A percentile compares a stretch with the other conserved stretches of the same genome.
These are phyloP conservation scores for Fregata magnificens DNA, from an alignment of 2,113 vertebrate species.

Conservation along the genomic window DNA sequence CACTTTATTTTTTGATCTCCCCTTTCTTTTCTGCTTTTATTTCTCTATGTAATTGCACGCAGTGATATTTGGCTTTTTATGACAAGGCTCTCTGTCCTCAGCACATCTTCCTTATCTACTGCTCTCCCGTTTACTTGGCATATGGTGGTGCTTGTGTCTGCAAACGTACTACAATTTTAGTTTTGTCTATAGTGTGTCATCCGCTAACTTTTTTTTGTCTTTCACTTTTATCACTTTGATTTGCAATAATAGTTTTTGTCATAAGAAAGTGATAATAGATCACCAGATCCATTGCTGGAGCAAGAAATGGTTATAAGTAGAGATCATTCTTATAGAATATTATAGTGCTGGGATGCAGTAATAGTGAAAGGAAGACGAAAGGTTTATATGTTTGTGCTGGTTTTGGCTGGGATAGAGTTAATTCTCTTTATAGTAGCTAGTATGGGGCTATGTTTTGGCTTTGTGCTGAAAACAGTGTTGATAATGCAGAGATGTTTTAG, in stretches of 20 bases:
- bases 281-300: background rate
- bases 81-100: background rate
- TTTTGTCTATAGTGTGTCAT: background rate
- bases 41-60: background rate
- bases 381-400: background rate
- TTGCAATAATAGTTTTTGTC: background rate
- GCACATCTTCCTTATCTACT: background rate
- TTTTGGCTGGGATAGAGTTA: no score
- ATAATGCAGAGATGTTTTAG: no score
- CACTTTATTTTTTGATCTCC: background rate
- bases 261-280: background rate
- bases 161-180: fast-evolving
- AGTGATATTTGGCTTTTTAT: background rate
- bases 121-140: background rate
- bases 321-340: background rate
- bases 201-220: background rate
- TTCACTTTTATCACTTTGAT: background rate
- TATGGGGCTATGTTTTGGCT: no score
- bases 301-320: background rate
- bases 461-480: no score
- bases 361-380: background rate
- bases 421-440: no score
- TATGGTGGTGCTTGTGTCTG: fast-evolving
- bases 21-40: background rate
- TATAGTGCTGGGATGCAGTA: background rate